Base-by-base conservation (phyloP, 2,113 vertebrate species). In the Raphicerus campestris region DNA sequence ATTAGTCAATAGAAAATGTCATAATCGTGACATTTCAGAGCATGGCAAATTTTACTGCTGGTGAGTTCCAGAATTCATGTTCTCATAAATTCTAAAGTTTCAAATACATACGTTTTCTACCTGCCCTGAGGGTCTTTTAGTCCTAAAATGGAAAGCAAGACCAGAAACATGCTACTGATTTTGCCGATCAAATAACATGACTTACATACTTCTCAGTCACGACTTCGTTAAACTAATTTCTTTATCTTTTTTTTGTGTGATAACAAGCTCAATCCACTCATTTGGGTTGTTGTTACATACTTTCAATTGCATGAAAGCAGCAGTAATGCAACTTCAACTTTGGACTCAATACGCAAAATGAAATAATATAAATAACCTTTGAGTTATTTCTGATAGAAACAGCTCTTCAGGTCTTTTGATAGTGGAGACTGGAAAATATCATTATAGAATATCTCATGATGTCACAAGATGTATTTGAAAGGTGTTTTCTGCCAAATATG, bases 301-400 rank as follows among this genome's bases (percentile, higher is more conserved):
- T 92, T 88, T 66, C 9, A 60, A 55, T 8, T 80, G 45, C 19
- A 5, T 30, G 13, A 49, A 85, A 94, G 9, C 5, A 88, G 49
- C 6, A 66, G 13, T 32, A 26, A 87, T 4, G 32, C 63, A 85
- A 92, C 84, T 73, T 47, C n/a, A 92, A 86, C 42, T 45, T 87
- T 63, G 47, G 51, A 53, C 6, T 63, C 39, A 66, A 51, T 26
- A 77, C 20, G n/a, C 22, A 84, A 66, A 53, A 89, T 22, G 66
- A 77, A 96, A 91, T 51, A 26, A 89, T 86, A 80, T 80, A 93
- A 94, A 88, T 77, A 81, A 93, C 60, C 30, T 80, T 89, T 13
- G 20, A 70, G 24, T 77, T 63, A 17, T 58, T 93, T 89, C 32
- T 83, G 17, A 70, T 39, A 45, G 32, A 91, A 93, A 77, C 8